A percentile compares a stretch with the other conserved stretches of the same genome.
Evolutionary conservation across 2,888 invertebrate species (phyloP).

Genomic region (Onthophagus sagittarius): DNA sequence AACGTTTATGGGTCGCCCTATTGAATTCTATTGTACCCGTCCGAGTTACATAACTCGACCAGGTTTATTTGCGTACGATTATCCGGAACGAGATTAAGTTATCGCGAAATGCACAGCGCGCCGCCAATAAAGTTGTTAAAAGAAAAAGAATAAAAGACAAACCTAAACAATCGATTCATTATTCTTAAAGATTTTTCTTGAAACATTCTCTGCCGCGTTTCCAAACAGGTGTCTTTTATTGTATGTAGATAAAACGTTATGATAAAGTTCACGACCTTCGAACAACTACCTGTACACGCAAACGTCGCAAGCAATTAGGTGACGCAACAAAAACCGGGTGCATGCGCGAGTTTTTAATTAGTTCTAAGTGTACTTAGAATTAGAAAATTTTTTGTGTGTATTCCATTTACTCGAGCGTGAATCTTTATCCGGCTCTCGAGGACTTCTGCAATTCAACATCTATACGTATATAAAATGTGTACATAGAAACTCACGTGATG

Average conservation of each 20-base stretch:
- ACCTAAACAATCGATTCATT: background rate
- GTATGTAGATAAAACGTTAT: background rate
- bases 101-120: background rate
- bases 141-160: no score
- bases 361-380: background rate
- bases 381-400: background rate
- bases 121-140: no score
- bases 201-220: background rate
- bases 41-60: background rate
- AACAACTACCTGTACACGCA: background rate
- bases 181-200: no score
- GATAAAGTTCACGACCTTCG: background rate
- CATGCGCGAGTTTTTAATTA: background rate
- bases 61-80: background rate
- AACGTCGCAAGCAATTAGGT: background rate
- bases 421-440: background rate
- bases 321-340: background rate
- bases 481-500: slow-evolving; percentile 3
- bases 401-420: background rate
- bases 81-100: background rate
- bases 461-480: background rate
- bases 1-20: background rate
- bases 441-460: background rate
- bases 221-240: background rate
- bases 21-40: background rate